Percentiles rank a stretch among this genome's conserved stretches.
Conservation (phyloP, 2,113 vertebrate species). For the Lanius collurio region DNA sequence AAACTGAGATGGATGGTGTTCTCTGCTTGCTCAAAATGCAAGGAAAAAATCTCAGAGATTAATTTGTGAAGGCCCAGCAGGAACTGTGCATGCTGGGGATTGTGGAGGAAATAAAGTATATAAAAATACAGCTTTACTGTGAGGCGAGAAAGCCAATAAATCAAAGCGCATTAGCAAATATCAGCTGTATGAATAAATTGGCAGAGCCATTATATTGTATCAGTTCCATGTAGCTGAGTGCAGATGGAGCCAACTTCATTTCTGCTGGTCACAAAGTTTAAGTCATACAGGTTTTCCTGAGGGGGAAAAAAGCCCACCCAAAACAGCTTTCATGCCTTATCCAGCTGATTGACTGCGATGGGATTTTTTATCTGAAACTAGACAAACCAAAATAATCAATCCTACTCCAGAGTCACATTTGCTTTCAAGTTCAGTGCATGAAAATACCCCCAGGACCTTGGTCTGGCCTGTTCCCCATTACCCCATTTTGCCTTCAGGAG, state of each 20-base stretch:
- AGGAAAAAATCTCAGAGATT: slow-evolving; percentile 19
- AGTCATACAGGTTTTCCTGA: neutral
- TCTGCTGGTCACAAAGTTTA: neutral
- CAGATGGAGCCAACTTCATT: neutral
- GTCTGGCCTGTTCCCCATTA: neutral
- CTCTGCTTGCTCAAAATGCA: neutral
- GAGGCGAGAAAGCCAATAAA: slow-evolving; percentile 12
- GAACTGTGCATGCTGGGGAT: neutral
- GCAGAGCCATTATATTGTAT: neutral
- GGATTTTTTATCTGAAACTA: neutral
- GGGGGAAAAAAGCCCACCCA: neutral
- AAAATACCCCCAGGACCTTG: neutral
- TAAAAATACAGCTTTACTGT: neutral
- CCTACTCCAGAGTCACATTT: neutral
- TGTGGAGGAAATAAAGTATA: slow-evolving; percentile 19
- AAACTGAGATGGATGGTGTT: slow-evolving; percentile 8
- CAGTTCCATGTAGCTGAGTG: neutral
- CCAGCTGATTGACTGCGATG: neutral
- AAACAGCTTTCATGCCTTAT: neutral
- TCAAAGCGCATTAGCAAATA: slow-evolving; percentile 41
- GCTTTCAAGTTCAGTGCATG: neutral
- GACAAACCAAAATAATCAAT: neutral
- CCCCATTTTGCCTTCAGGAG: neutral
- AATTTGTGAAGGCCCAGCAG: slow-evolving; percentile 47
- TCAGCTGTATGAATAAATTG: slow-evolving; percentile 25